Conservation (phyloP, 2,113 vertebrate genomes). For the Poecilia latipinna region DNA sequence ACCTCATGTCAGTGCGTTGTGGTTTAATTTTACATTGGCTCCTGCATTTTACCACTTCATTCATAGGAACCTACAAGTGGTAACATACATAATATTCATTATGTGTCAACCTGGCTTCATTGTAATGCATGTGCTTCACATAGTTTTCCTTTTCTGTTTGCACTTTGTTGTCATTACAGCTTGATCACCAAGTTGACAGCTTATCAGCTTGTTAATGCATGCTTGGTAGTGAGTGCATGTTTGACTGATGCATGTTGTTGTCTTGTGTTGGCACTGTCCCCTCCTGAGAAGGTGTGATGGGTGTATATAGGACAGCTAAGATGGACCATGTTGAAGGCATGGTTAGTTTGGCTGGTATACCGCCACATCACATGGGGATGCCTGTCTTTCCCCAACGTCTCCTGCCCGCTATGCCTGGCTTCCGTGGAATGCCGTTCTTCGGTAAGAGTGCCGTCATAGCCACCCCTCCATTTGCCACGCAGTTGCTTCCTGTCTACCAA, state of each 20-base stretch:
- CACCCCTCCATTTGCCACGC: constrained; percentile 57
- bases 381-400: constrained; percentile 88
- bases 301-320: constrained; percentile 91
- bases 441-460: constrained; percentile 88
- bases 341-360: constrained; percentile 95
- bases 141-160: constrained; percentile 14
- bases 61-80: constrained; percentile 21
- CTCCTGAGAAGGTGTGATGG: constrained; percentile 91
- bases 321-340: constrained; percentile 91
- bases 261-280: constrained; percentile 81
- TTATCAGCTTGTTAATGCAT: constrained; percentile 38
- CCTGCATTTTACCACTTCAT: constrained; percentile 20
- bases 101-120: not conserved
- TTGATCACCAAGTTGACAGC: constrained; percentile 1
- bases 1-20: constrained; percentile 14
- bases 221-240: constrained; percentile 76
- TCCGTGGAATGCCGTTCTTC: constrained; percentile 88
- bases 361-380: constrained; percentile 91
- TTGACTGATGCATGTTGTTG: constrained; percentile 91
- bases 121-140: not conserved
- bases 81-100: constrained; percentile 14
- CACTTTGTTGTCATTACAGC: too few species aligned
- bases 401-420: constrained; percentile 87
- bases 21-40: constrained; percentile 3
- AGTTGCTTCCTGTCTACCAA: constrained; percentile 83